Conservation (phyloP, 23 tunicate genomes). For the Halocynthia roretzi region DNA sequence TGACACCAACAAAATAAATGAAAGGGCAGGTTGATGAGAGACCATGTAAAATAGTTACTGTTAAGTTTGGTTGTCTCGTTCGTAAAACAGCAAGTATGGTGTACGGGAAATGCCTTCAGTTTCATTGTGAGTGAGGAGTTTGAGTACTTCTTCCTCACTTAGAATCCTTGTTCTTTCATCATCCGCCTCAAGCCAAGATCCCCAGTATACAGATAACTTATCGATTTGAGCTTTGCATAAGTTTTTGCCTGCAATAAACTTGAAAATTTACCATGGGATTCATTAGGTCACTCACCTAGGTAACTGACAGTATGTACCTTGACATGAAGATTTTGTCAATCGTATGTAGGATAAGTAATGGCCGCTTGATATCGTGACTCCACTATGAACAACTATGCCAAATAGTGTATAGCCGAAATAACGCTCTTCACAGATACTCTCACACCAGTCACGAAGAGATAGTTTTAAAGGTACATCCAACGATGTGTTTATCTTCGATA, state of each 20-base stretch:
- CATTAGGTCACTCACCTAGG: neutral
- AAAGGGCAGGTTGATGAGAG: no score
- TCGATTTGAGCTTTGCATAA: neutral
- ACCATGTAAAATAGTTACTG: neutral
- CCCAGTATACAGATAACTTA: constrained; percentile 16
- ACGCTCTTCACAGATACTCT: constrained; percentile 7
- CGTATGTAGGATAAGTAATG: constrained; percentile 66
- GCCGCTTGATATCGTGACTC: constrained; percentile 45
- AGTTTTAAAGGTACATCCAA: constrained; percentile 35
- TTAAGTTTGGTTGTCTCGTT: constrained; percentile 5
- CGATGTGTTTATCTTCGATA: constrained; percentile 46
- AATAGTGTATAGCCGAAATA: constrained; percentile 31
- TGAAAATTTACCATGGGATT: neutral
- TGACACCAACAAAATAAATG: no score
- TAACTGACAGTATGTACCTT: no score
- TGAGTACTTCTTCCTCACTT: constrained; percentile 19
- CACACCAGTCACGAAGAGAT: constrained; percentile 41
- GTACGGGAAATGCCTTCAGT: constrained; percentile 30
- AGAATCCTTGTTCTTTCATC: constrained; percentile 43
- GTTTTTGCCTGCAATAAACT: neutral
- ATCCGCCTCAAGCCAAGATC: constrained; percentile 54
- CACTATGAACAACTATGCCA: constrained; percentile 62
- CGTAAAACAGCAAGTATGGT: constrained; percentile 66
- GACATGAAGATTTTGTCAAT: neutral
- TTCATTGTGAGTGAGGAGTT: constrained; percentile 24